These are phyloP conservation scores for Pampus argenteus DNA, from an alignment of 2,797 vertebrate genomes.

Conservation along the genomic window DNA sequence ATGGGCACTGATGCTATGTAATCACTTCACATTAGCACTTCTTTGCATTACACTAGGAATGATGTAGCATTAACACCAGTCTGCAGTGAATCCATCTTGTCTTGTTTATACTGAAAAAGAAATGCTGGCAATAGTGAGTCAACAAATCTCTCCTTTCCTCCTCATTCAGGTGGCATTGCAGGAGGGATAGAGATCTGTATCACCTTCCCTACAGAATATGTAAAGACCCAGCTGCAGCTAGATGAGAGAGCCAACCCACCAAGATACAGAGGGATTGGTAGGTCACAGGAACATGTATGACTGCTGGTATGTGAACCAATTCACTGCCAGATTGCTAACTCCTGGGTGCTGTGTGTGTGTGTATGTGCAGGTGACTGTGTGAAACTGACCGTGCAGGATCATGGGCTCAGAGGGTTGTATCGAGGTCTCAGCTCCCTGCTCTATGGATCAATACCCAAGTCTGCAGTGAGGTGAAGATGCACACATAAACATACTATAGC, in stretches of 20 bases:
- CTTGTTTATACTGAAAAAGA: neutral
- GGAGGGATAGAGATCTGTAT: constrained; percentile 87
- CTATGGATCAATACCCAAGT: constrained; percentile 88
- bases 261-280: constrained; percentile 85
- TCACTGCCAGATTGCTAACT: constrained; percentile 25
- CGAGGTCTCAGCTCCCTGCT: constrained; percentile 87
- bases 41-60: neutral
- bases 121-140: constrained; percentile 23
- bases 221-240: constrained; percentile 88
- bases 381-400: constrained; percentile 86
- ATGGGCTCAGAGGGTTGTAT: constrained; percentile 86
- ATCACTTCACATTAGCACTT: constrained; percentile 24
- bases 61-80: neutral
- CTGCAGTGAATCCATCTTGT: neutral
- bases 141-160: constrained; percentile 18
- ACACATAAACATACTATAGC: neutral
- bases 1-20: neutral
- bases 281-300: constrained; percentile 54
- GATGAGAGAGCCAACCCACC: constrained; percentile 85
- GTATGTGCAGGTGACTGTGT: constrained; percentile 83
- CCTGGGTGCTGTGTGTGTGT: constrained; percentile 20
- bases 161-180: constrained; percentile 82
- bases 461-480: constrained; percentile 84
- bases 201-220: constrained; percentile 88
- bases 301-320: constrained; percentile 2